These are phyloP conservation scores for Coreoperca whiteheadi DNA, from an alignment of 2,113 vertebrate genomes.

Conservation along the genomic window DNA sequence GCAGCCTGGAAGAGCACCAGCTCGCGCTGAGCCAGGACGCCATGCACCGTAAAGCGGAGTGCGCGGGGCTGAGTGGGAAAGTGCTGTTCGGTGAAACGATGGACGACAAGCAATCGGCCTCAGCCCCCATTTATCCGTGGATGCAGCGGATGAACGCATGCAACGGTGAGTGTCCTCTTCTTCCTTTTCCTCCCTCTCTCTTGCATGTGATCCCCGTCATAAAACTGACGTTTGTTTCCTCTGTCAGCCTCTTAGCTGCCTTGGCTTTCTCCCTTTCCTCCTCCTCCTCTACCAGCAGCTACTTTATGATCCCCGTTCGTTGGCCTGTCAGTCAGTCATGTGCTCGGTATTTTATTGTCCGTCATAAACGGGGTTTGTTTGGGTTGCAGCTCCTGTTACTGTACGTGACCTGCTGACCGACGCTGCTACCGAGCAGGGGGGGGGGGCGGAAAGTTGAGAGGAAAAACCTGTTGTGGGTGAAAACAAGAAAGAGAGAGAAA, in stretches of 20 bases:
- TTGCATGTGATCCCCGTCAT: constrained; percentile 67
- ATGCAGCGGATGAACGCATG: constrained; percentile 97
- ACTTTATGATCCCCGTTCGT: constrained; percentile 70
- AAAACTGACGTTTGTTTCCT: constrained; percentile 74
- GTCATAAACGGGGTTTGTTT: constrained; percentile 79
- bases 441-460: constrained; percentile 32
- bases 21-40: constrained; percentile 87
- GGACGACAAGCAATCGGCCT: constrained; percentile 90
- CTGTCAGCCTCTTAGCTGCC: constrained; percentile 38
- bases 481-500: constrained; percentile 65
- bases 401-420: constrained; percentile 75
- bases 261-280: background rate
- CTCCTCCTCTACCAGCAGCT: constrained; percentile 50
- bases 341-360: constrained; percentile 72
- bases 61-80: constrained; percentile 88
- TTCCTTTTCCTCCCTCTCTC: constrained; percentile 36
- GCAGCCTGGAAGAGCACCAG: constrained; percentile 88
- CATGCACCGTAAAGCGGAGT: constrained; percentile 90
- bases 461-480: constrained; percentile 57
- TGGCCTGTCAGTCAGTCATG: constrained; percentile 70
- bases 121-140: constrained; percentile 90
- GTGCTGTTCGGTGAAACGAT: constrained; percentile 89
- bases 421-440: constrained; percentile 48
- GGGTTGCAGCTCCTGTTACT: constrained; percentile 66
- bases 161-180: constrained; percentile 90